Evolutionary conservation across 2,888 invertebrate genomes (phyloP).

Genomic region (Hesperia comma): DNA sequence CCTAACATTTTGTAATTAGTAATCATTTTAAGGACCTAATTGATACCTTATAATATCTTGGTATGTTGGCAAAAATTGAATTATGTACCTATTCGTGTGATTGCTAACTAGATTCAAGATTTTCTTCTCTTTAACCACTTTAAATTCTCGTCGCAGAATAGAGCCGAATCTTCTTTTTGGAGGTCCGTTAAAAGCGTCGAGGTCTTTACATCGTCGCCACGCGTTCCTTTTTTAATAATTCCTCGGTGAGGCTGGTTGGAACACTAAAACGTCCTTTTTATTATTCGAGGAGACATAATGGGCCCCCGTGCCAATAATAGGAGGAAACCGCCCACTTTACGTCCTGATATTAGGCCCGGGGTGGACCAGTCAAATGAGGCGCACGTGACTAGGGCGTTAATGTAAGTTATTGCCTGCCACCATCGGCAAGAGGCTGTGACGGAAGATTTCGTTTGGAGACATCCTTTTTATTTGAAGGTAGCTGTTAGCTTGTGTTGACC

Average conservation of each 20-base stretch:
- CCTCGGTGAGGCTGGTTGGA: conserved; percentile 12
- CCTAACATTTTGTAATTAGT: too few relatives aligned
- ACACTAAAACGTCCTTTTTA: conserved; percentile 47
- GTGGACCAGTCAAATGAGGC: conserved; percentile 63
- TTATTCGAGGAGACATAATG: conserved; percentile 64
- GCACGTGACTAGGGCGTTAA: conserved; percentile 69
- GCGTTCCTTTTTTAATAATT: conserved; percentile 25
- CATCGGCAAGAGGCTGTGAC: not conserved
- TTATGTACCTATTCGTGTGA: too few relatives aligned
- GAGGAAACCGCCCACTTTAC: conserved; percentile 62
- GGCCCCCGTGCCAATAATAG: conserved; percentile 68
- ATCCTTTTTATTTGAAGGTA: not conserved
- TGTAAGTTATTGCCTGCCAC: conserved; percentile 36
- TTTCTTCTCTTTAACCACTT: too few relatives aligned
- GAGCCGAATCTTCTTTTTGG: too few relatives aligned
- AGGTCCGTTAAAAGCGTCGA: not conserved
- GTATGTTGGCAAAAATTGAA: too few relatives aligned
- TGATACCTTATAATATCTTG: too few relatives aligned
- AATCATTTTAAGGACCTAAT: too few relatives aligned
- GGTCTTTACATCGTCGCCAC: not conserved
- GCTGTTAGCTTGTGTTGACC: too few relatives aligned
- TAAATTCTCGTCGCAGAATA: too few relatives aligned
- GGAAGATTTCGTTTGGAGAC: conserved; percentile 12
- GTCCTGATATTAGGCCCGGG: conserved; percentile 66
- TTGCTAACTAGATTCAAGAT: too few relatives aligned